phyloP scores from a whole-genome alignment of 2,888 invertebrate genomes.

The Parochlus steinenii region DNA sequence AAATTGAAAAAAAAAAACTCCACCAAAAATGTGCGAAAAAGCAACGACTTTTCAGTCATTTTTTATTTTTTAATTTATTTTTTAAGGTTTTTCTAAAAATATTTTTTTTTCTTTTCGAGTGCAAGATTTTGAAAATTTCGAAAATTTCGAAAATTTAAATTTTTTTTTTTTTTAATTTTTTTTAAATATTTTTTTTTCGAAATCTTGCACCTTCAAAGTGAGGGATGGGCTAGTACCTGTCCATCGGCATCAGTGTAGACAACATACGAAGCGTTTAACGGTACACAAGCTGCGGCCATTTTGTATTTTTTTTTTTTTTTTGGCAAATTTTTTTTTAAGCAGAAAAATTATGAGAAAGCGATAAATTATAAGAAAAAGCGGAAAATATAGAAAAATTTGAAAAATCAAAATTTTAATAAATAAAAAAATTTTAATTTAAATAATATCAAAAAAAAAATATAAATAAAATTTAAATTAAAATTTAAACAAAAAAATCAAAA shows the following conservation, averaged over 20 bases:
- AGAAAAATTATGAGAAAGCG: no score
- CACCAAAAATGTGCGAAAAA: neutral
- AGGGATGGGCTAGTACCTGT: slow-evolving; percentile 64
- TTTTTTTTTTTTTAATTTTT: neutral
- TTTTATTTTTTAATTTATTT: neutral
- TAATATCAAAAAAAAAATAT: no score
- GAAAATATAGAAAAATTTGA: no score
- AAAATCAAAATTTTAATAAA: no score
- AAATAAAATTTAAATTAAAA: no score
- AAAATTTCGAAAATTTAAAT: slow-evolving; percentile 1
- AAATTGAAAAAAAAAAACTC: neutral
- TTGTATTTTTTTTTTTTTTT: no score
- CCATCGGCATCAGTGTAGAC: slow-evolving; percentile 91
- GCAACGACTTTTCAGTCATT: neutral
- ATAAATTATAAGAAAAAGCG: no score
- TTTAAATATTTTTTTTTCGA: neutral
- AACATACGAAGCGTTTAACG: slow-evolving; percentile 83
- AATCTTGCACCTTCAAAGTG: no score
- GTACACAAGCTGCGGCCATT: slow-evolving; percentile 40
- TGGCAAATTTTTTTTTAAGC: no score
- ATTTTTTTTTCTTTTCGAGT: neutral
- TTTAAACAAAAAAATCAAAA: no score
- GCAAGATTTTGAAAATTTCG: neutral
- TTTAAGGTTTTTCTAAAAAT: neutral
- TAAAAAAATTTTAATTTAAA: no score